phyloP scores from a whole-genome alignment of 2,888 invertebrate genomes.

The Diadromus collaris region DNA sequence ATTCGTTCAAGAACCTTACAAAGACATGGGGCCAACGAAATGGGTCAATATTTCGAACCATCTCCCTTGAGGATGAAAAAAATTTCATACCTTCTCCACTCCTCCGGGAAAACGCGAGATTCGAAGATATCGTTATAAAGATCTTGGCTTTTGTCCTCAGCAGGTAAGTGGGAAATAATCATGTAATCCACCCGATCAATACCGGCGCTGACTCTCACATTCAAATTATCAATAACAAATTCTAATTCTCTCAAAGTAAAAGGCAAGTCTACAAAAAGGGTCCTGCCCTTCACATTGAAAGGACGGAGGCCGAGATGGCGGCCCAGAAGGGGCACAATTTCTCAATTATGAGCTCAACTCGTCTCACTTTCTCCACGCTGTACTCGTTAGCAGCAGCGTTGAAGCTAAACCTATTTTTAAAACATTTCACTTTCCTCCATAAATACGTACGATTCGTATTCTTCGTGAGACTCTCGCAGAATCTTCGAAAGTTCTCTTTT shows the following conservation, averaged over 20 bases:
- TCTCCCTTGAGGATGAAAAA: constrained; percentile 50
- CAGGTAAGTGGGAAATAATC: constrained; percentile 30
- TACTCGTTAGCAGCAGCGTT: constrained; percentile 36
- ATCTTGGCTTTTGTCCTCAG: background rate
- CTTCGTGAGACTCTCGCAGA: constrained; percentile 25
- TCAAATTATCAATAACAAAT: constrained; percentile 30
- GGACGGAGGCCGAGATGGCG: background rate
- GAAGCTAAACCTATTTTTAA: constrained; percentile 39
- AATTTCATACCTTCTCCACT: constrained; percentile 36
- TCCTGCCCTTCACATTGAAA: constrained; percentile 19
- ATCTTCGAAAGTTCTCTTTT: constrained; percentile 28
- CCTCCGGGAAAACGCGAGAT: constrained; percentile 1
- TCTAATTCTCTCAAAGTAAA: constrained; percentile 35
- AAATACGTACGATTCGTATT: constrained; percentile 35
- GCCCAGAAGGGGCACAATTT: constrained; percentile 24
- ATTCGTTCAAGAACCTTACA: constrained; percentile 49
- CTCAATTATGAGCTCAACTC: constrained; percentile 8
- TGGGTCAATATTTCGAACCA: constrained; percentile 36
- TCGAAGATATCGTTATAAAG: constrained; percentile 42
- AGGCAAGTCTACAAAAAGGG: constrained; percentile 22
- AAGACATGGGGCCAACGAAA: constrained; percentile 47
- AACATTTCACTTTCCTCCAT: constrained; percentile 42
- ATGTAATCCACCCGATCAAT: constrained; percentile 47
- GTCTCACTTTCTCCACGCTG: constrained; percentile 13
- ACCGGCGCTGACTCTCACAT: constrained; percentile 42